phyloP scores from a whole-genome alignment of 1,140 invertebrate species.

The Coptotermes formosanus region DNA sequence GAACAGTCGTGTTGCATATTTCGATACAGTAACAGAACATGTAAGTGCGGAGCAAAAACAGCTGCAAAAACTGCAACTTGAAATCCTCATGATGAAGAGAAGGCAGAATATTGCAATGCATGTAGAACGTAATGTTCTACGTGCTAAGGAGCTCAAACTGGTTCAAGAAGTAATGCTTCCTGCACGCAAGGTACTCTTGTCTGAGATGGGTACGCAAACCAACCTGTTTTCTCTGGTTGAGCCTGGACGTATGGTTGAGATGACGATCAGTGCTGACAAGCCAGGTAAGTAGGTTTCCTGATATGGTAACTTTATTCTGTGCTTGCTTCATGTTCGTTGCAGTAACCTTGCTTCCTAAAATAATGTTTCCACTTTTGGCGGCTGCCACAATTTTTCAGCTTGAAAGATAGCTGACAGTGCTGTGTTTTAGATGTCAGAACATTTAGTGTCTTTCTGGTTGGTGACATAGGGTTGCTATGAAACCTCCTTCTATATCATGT shows the following conservation, averaged over 20 bases:
- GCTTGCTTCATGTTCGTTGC: too few relatives aligned
- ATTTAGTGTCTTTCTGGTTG: too few relatives aligned
- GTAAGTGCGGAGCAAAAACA: background rate
- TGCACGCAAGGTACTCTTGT: background rate
- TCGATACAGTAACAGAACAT: background rate
- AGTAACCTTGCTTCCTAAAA: too few relatives aligned
- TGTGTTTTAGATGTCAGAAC: too few relatives aligned
- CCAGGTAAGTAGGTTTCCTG: background rate
- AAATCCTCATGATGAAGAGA: background rate
- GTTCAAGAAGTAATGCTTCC: conserved; percentile 16
- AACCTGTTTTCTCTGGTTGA: conserved; percentile 18
- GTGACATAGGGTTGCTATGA: too few relatives aligned
- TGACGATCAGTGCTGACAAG: background rate
- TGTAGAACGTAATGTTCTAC: background rate
- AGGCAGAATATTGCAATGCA: background rate
- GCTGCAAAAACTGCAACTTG: background rate
- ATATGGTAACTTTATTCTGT: background rate
- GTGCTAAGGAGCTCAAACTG: background rate
- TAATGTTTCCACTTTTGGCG: too few relatives aligned
- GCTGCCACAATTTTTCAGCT: too few relatives aligned
- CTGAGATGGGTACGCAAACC: conserved; percentile 21
- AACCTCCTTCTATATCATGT: too few relatives aligned
- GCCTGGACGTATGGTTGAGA: conserved; percentile 27
- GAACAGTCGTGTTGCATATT: background rate
- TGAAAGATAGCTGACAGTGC: too few relatives aligned